Evolutionary conservation across 2,888 invertebrate species (phyloP).

Genomic region (Brenthis daphne): DNA sequence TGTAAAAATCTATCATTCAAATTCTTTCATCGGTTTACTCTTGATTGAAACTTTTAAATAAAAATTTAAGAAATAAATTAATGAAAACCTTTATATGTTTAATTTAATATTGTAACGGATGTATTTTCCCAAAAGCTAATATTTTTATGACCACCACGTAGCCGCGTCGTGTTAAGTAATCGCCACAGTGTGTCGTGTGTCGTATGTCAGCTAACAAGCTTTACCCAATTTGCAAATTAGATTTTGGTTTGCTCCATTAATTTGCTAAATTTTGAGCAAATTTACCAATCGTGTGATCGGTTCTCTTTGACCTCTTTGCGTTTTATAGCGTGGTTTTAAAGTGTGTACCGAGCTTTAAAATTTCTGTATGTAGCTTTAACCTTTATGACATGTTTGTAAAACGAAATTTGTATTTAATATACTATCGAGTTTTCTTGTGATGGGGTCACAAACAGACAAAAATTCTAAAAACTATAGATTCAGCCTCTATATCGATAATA

Average conservation of each 20-base stretch:
- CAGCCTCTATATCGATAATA: too few relatives aligned
- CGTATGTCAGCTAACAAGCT: constrained; percentile 35
- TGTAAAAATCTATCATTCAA: too few relatives aligned
- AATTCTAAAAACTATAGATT: too few relatives aligned
- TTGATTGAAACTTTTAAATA: too few relatives aligned
- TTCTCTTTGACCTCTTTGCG: constrained; percentile 25
- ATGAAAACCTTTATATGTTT: too few relatives aligned
- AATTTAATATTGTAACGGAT: too few relatives aligned
- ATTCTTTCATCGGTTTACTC: too few relatives aligned
- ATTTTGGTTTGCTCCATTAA: constrained; percentile 38
- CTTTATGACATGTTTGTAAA: too few relatives aligned
- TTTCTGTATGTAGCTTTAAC: neutral
- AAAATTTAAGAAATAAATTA: too few relatives aligned
- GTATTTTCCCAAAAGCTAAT: neutral
- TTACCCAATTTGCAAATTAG: constrained; percentile 39
- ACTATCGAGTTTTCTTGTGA: too few relatives aligned
- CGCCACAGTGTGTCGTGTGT: constrained; percentile 21
- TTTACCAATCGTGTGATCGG: constrained; percentile 34
- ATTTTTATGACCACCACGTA: constrained; percentile 24
- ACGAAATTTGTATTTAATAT: too few relatives aligned
- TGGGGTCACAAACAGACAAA: too few relatives aligned
- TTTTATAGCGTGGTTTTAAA: constrained; percentile 18
- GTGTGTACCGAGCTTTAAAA: neutral
- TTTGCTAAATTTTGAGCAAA: constrained; percentile 39
- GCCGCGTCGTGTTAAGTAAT: constrained; percentile 31